phyloP scores from a whole-genome alignment of 2,797 vertebrate species.

The Macropodus opercularis region DNA sequence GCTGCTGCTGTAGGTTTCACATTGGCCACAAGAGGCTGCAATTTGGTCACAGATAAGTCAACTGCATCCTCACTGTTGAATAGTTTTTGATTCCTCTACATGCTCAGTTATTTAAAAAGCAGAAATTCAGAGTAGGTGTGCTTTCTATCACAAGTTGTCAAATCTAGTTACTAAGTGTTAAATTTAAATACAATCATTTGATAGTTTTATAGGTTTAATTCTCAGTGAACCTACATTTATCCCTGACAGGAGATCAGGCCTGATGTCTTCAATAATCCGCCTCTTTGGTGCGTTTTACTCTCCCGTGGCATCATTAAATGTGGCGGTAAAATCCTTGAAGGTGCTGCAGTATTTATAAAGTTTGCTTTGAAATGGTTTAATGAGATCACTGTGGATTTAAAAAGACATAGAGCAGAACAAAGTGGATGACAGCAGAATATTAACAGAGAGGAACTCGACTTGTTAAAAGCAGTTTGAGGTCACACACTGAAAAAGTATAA shows the following conservation, averaged over 20 bases:
- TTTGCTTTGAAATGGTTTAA: conserved; percentile 32
- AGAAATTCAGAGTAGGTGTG: not conserved
- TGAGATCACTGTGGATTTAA: conserved; percentile 20
- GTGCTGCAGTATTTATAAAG: conserved; percentile 1
- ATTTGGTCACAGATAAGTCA: conserved; percentile 53
- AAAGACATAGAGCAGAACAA: conserved; percentile 4
- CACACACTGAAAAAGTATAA: too few relatives aligned
- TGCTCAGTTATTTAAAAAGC: not conserved
- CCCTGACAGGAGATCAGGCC: not conserved
- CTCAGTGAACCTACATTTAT: not conserved
- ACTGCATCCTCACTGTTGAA: not conserved
- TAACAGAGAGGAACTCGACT: too few relatives aligned
- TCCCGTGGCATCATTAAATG: conserved; percentile 21
- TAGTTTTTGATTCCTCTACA: not conserved
- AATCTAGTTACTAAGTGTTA: not conserved
- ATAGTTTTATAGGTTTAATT: not conserved
- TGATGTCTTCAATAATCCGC: not conserved
- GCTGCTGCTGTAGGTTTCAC: conserved; percentile 5
- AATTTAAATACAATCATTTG: not conserved
- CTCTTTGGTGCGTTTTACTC: not conserved
- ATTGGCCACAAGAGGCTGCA: conserved; percentile 67
- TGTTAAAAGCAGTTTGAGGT: too few relatives aligned
- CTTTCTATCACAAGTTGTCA: not conserved
- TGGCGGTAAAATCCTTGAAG: not conserved
- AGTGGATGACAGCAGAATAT: conserved; percentile 7